Evolutionary conservation across 2,888 invertebrate species (phyloP), one percentile per base, ranked within the genome.

Genomic region (Bruchidius siliquastri): DNA sequence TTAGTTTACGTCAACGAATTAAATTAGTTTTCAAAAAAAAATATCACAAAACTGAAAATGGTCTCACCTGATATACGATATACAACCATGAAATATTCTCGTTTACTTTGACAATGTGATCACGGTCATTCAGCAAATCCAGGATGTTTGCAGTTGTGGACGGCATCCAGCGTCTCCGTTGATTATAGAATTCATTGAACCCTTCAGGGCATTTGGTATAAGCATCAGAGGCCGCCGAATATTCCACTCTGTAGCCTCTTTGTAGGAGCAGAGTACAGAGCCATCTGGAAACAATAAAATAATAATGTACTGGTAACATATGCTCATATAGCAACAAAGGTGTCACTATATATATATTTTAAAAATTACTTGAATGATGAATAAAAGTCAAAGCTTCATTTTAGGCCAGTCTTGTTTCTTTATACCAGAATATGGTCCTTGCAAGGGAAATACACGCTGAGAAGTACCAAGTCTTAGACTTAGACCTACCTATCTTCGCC

Each of bases 61-160:
- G n/a, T n/a, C n/a, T 85, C 82, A 89, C 90, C 83, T 93, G 93
- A 84, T 96, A 96, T 21, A 87, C 81, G 75, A 96, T 92, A 81
- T 96, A 96, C 0, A 92, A 87, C 81, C 90, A 90, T 0, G 97
- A 97, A 81, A 98, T 96, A 82, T 95, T 95, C 81, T 96, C 95
- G 83, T 98, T 98, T 72, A 93, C 90, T 83, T 90, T 88, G 21
- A 96, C 92, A 0, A 96, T 96, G 76, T 91, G 89, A 79, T 93
- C 92, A 77, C 93, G 92, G 83, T 95, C 94, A 13, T 89, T 88
- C 0, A 97, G 88, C 74, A 98, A 88, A 86, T 98, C 98, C 79
- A 97, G 88, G 80, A 98, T 96, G 85, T 98, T 98, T 49, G 97
- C 97, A 85, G 97, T 94, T 0, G 98, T 98, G 0, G 98, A 98